These are phyloP conservation scores for Ophioninae sp. DNA, from an alignment of 2,888 invertebrate genomes.

Conservation along the genomic window DNA sequence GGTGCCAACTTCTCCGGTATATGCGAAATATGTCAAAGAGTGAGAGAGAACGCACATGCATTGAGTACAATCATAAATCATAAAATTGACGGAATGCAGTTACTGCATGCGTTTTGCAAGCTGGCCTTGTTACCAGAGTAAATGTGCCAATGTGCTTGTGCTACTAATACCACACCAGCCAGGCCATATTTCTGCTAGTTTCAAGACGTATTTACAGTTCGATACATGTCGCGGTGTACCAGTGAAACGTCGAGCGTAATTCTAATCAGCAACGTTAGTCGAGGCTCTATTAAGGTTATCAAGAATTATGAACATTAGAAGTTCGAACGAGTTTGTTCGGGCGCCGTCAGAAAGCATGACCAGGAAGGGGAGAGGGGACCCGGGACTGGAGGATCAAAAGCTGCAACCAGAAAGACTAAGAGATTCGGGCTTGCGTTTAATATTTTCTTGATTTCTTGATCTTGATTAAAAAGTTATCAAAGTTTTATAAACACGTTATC, in stretches of 20 bases:
- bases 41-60: neutral
- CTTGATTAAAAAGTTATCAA: slow-evolving; percentile 38
- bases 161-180: slow-evolving; percentile 12
- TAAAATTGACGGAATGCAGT: slow-evolving; percentile 30
- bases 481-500: slow-evolving; percentile 22
- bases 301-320: slow-evolving; percentile 53
- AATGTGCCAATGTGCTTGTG: slow-evolving; percentile 34
- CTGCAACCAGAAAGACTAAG: neutral
- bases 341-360: neutral
- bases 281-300: slow-evolving; percentile 40
- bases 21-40: neutral
- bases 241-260: slow-evolving; percentile 34
- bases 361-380: neutral
- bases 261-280: slow-evolving; percentile 54
- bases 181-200: slow-evolving; percentile 21
- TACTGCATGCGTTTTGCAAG: neutral
- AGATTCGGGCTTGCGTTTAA: slow-evolving; percentile 18
- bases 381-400: neutral
- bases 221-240: slow-evolving; percentile 30
- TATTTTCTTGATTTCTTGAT: slow-evolving; percentile 29
- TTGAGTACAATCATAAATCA: slow-evolving; percentile 14
- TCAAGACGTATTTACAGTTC: neutral
- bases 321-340: slow-evolving; percentile 40
- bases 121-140: slow-evolving; percentile 23
- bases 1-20: too few relatives aligned